Conservation (phyloP, 2,888 invertebrate species). For the Gastrophysa polygoni region DNA sequence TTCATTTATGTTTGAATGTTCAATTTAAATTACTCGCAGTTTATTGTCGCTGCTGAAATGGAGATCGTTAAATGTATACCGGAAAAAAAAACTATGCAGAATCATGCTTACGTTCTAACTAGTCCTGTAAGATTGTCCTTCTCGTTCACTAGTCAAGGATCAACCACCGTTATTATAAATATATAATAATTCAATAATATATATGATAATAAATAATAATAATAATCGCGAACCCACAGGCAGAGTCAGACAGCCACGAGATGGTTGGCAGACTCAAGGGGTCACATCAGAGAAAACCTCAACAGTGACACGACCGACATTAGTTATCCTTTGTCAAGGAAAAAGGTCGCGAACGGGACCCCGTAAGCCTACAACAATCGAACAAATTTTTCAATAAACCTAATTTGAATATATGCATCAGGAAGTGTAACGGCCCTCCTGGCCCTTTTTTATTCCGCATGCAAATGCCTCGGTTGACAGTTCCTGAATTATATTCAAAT, state of each 20-base stretch:
- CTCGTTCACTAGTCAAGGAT: too few relatives aligned
- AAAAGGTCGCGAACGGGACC: constrained; percentile 31
- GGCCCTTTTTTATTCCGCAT: constrained; percentile 45
- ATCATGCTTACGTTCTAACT: too few relatives aligned
- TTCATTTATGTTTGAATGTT: too few relatives aligned
- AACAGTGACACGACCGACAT: constrained; percentile 27
- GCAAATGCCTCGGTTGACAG: constrained; percentile 56
- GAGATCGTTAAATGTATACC: too few relatives aligned
- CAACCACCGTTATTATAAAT: too few relatives aligned
- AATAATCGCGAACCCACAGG: neutral
- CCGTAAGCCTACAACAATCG: constrained; percentile 38
- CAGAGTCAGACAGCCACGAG: neutral
- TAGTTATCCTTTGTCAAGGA: constrained; percentile 31
- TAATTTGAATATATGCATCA: constrained; percentile 46
- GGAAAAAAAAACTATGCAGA: too few relatives aligned
- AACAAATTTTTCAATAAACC: constrained; percentile 44
- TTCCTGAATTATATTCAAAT: constrained; percentile 58
- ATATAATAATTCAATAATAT: too few relatives aligned
- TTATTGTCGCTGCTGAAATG: too few relatives aligned
- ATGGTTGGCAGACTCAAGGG: constrained; percentile 20
- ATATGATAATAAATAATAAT: neutral
- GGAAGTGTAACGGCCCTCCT: constrained; percentile 34
- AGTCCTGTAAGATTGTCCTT: too few relatives aligned
- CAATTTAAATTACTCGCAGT: too few relatives aligned
- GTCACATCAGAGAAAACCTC: constrained; percentile 31